Percentiles rank a stretch among this genome's conserved stretches.
phyloP scores from a whole-genome alignment of 2,113 vertebrate species.

The Helogale parvula region DNA sequence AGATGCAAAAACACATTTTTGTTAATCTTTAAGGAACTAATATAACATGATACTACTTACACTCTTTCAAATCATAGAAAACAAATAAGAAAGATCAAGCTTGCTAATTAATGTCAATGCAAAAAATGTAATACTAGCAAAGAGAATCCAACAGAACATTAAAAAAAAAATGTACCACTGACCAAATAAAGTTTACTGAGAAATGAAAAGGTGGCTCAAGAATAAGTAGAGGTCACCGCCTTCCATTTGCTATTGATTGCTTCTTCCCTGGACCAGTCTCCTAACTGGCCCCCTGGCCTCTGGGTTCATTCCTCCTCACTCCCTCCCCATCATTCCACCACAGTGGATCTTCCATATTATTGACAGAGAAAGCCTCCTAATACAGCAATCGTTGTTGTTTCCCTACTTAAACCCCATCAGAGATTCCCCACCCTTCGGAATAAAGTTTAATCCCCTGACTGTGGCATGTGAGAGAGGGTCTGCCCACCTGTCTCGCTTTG shows the following conservation, averaged over 20 bases:
- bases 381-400: background rate
- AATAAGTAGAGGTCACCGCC: background rate
- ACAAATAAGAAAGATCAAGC: background rate
- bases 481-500: background rate
- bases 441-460: background rate
- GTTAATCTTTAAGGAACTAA: constrained; percentile 11
- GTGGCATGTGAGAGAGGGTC: background rate
- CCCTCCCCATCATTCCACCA: background rate
- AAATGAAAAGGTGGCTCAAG: background rate
- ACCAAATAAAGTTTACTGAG: background rate
- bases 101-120: background rate
- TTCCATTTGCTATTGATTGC: background rate
- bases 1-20: background rate
- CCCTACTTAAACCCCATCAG: background rate
- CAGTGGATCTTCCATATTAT: background rate
- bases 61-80: background rate
- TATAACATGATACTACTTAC: background rate
- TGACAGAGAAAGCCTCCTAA: background rate
- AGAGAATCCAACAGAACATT: background rate
- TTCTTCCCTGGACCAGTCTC: background rate
- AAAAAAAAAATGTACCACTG: background rate
- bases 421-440: background rate
- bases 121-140: background rate
- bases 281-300: background rate
- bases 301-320: background rate